Evolutionary conservation across 2,113 vertebrate genomes (phyloP).

Genomic region (Odocoileus hemionus): DNA sequence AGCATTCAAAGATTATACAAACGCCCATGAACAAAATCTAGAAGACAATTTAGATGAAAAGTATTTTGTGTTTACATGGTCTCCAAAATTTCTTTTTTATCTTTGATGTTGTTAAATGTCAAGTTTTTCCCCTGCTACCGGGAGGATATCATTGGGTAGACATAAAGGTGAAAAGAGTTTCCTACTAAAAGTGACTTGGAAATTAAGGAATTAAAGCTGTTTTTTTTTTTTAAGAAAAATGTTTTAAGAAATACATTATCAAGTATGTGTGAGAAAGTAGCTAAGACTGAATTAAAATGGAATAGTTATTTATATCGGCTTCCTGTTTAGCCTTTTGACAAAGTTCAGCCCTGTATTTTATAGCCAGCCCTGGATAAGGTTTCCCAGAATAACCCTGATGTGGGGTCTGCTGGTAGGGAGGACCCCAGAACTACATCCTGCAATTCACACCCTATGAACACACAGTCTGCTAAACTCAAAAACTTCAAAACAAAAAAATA

Average conservation of each 20-base stretch:
- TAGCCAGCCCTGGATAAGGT: constrained; percentile 59
- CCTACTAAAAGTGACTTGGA: constrained; percentile 4
- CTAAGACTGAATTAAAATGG: constrained; percentile 67
- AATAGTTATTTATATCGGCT: constrained; percentile 84
- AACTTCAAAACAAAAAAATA: constrained; percentile 71
- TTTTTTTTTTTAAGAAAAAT: constrained; percentile 64
- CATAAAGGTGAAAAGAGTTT: neutral
- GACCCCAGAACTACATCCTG: constrained; percentile 78
- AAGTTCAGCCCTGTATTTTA: constrained; percentile 63
- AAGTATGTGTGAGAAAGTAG: constrained; percentile 78
- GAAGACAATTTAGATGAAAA: neutral
- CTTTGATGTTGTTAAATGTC: neutral
- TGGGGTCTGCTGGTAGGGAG: constrained; percentile 74
- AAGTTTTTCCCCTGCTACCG: neutral
- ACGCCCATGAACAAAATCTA: neutral
- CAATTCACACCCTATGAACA: constrained; percentile 77
- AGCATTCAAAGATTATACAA: neutral
- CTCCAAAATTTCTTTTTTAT: neutral
- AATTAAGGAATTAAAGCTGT: constrained; percentile 56
- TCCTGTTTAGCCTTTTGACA: constrained; percentile 82
- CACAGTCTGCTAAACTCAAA: constrained; percentile 57
- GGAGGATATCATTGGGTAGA: neutral
- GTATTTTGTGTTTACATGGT: neutral
- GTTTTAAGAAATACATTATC: constrained; percentile 62
- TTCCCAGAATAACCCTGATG: constrained; percentile 70